These are phyloP conservation scores for Cotesia vestalis DNA, from an alignment of 1,140 invertebrate species.

Conservation along the genomic window DNA sequence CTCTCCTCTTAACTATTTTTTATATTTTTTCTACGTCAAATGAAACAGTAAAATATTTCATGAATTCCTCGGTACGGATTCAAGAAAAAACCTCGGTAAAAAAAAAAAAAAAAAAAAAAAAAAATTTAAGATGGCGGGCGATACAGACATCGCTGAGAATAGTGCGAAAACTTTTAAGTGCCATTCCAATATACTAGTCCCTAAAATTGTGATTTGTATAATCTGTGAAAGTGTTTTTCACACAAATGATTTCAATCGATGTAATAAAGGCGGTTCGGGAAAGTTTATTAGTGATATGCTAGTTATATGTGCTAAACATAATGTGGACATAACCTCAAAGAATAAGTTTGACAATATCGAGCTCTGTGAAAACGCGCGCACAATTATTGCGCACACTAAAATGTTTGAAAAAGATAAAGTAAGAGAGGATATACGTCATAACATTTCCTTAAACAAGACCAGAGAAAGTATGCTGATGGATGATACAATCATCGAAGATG, in stretches of 20 bases:
- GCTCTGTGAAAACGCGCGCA: neutral
- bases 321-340: neutral
- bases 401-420: neutral
- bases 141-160: neutral
- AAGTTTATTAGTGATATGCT: neutral
- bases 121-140: constrained; percentile 2
- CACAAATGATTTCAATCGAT: neutral
- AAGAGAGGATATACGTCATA: neutral
- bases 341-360: neutral
- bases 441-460: neutral
- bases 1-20: neutral
- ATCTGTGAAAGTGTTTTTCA: neutral
- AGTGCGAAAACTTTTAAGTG: neutral
- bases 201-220: neutral
- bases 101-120: neutral
- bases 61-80: neutral
- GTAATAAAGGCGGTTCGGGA: too few species aligned
- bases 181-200: neutral
- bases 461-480: neutral
- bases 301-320: neutral
- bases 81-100: neutral
- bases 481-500: neutral
- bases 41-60: constrained; percentile 15
- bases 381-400: neutral
- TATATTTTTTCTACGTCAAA: constrained; percentile 14